These are phyloP conservation scores for Sphaeridia pumilis DNA, from an alignment of 2,888 invertebrate genomes.

Conservation along the genomic window DNA sequence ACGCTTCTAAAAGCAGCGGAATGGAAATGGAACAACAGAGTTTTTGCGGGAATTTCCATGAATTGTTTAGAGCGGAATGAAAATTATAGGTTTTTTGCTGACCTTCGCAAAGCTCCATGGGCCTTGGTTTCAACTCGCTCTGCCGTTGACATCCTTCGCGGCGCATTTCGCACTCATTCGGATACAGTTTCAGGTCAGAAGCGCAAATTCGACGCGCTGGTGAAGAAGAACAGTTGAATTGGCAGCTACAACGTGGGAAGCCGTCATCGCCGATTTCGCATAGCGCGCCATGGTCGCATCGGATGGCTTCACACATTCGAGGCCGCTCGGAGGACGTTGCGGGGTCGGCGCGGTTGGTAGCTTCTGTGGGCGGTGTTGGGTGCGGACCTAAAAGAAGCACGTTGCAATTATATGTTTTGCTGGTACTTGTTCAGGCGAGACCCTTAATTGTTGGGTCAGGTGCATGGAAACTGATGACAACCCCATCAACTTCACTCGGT, in stretches of 20 bases:
- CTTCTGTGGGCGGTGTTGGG: background rate
- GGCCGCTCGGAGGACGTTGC: no score
- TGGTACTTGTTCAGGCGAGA: no score
- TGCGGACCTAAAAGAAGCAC: background rate
- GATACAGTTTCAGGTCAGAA: slow-evolving; percentile 63
- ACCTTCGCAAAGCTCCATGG: slow-evolving; percentile 78
- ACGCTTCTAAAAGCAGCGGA: no score
- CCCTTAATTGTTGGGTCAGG: no score
- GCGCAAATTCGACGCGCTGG: slow-evolving; percentile 23
- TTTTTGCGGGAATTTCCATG: no score
- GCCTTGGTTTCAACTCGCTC: slow-evolving; percentile 61
- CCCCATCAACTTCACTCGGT: background rate
- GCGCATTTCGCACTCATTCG: slow-evolving; percentile 72
- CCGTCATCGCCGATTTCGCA: slow-evolving; percentile 68
- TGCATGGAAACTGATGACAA: no score
- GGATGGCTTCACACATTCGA: slow-evolving; percentile 58
- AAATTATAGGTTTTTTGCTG: no score
- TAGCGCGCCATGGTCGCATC: slow-evolving; percentile 73
- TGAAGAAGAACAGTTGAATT: slow-evolving; percentile 57
- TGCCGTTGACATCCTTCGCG: slow-evolving; percentile 76
- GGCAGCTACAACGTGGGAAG: slow-evolving; percentile 65
- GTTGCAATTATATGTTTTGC: no score
- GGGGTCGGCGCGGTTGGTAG: background rate
- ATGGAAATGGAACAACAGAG: no score
- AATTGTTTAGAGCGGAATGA: no score